Evolutionary conservation across 2,888 invertebrate genomes (phyloP).

Genomic region (Rhimphoctona megacephalus): DNA sequence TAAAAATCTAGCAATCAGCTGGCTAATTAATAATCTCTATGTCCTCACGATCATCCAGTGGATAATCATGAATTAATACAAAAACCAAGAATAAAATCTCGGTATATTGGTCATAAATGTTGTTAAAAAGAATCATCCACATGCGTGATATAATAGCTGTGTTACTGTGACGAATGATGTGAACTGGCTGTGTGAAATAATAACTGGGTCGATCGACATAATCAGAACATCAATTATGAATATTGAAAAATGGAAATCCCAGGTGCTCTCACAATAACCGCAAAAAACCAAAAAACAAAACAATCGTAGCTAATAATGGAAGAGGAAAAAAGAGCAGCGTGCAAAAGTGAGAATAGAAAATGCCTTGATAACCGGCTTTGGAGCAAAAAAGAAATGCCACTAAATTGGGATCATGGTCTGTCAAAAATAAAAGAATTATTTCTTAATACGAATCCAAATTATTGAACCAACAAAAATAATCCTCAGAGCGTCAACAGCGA

Average conservation of each 20-base stretch:
- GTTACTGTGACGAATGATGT: conserved; percentile 31
- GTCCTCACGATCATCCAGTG: conserved; percentile 50
- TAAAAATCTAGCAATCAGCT: conserved; percentile 49
- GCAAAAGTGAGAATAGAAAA: conserved; percentile 37
- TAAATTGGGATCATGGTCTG: conserved; percentile 57
- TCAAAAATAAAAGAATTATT: conserved; percentile 23
- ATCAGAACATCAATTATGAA: conserved; percentile 14
- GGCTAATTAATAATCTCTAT: conserved; percentile 51
- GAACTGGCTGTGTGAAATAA: conserved; percentile 44
- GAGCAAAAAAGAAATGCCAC: conserved; percentile 46
- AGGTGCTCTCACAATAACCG: conserved; percentile 58
- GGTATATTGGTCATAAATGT: conserved; percentile 4
- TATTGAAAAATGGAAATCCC: conserved; percentile 17
- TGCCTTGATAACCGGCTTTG: conserved; percentile 63
- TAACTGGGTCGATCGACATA: conserved; percentile 30
- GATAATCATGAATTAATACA: conserved; percentile 34
- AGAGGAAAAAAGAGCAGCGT: conserved; percentile 40
- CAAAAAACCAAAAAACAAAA: conserved; percentile 37
- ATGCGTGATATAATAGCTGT: conserved; percentile 13
- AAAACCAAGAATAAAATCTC: not conserved
- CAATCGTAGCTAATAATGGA: conserved; percentile 59
- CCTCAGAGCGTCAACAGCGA: conserved; percentile 65
- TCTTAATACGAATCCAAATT: conserved; percentile 23
- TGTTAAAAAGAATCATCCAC: conserved; percentile 23
- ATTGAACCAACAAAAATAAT: conserved; percentile 55